These are phyloP conservation scores for Monochamus saltuarius DNA, from an alignment of 1,140 invertebrate genomes.

Conservation along the genomic window DNA sequence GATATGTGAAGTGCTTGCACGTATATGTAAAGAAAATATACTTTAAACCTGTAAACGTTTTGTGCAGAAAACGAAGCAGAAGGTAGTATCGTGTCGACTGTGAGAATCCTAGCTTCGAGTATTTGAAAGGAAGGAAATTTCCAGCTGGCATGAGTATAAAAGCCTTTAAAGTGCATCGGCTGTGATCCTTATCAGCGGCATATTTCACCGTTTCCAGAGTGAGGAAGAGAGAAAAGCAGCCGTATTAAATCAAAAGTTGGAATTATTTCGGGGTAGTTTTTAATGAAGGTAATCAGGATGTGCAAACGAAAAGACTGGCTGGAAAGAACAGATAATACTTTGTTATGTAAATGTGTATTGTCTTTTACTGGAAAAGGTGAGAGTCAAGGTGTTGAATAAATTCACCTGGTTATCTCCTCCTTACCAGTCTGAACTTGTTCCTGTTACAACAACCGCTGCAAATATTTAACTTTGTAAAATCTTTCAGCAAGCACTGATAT, in stretches of 20 bases:
- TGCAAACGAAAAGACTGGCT: slow-evolving; percentile 22
- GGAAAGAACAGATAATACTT: slow-evolving; percentile 33
- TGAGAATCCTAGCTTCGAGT: too few relatives aligned
- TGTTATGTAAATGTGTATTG: slow-evolving; percentile 33
- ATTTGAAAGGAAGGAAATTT: too few relatives aligned
- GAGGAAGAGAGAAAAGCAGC: too few relatives aligned
- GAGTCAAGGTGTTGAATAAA: slow-evolving; percentile 33
- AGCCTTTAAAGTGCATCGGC: too few relatives aligned
- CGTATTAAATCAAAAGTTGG: slow-evolving; percentile 21
- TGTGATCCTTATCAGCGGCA: too few relatives aligned
- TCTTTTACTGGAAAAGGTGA: slow-evolving; percentile 29
- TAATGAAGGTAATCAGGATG: slow-evolving; percentile 29
- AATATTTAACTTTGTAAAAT: slow-evolving; percentile 34
- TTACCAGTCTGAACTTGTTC: slow-evolving; percentile 26
- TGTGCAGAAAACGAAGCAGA: too few relatives aligned
- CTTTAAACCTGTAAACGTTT: too few relatives aligned
- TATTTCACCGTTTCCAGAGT: too few relatives aligned
- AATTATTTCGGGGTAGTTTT: slow-evolving; percentile 16
- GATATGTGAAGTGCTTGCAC: too few relatives aligned
- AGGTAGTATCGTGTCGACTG: too few relatives aligned
- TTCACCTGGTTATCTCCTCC: slow-evolving; percentile 29
- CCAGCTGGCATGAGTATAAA: too few relatives aligned
- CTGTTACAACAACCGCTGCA: slow-evolving; percentile 22
- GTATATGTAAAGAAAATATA: too few relatives aligned
- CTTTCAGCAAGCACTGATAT: slow-evolving; percentile 21